These are phyloP conservation scores for Girardia tigrina DNA, from an alignment of 2,888 invertebrate genomes.

Conservation along the genomic window DNA sequence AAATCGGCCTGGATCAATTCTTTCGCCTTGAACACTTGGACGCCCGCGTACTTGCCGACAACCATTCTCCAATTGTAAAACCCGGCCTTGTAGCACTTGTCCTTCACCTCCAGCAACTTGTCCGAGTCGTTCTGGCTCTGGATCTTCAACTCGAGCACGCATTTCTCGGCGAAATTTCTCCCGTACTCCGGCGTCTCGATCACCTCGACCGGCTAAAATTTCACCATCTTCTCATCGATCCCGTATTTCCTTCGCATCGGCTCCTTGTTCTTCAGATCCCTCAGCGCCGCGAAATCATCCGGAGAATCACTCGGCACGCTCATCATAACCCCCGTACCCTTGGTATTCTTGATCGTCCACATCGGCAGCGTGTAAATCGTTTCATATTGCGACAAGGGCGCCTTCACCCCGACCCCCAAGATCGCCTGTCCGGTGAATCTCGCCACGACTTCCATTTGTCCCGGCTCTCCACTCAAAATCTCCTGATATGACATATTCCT, in stretches of 20 bases:
- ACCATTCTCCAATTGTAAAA: slow-evolving; percentile 68
- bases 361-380: slow-evolving; percentile 83
- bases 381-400: slow-evolving; percentile 70
- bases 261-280: slow-evolving; percentile 42
- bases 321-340: slow-evolving; percentile 92
- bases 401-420: slow-evolving; percentile 67
- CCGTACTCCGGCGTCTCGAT: slow-evolving; percentile 80
- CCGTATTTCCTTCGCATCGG: slow-evolving; percentile 80
- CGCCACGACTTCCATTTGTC: slow-evolving; percentile 32
- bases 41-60: slow-evolving; percentile 73
- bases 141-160: slow-evolving; percentile 77
- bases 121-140: slow-evolving; percentile 92
- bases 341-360: slow-evolving; percentile 90
- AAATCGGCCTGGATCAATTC: slow-evolving; percentile 68
- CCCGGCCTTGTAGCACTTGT: slow-evolving; percentile 81
- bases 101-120: slow-evolving; percentile 83
- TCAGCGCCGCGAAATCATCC: slow-evolving; percentile 86
- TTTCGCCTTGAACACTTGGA: slow-evolving; percentile 84
- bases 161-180: slow-evolving; percentile 65
- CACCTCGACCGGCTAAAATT: slow-evolving; percentile 64
- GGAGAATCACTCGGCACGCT: slow-evolving; percentile 97
- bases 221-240: slow-evolving; percentile 68
- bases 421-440: slow-evolving; percentile 55
- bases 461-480: slow-evolving; percentile 24
- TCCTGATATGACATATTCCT: slow-evolving; percentile 85